Base-by-base conservation (phyloP, 1,140 invertebrate species). In the Sminthurides bifidus region DNA sequence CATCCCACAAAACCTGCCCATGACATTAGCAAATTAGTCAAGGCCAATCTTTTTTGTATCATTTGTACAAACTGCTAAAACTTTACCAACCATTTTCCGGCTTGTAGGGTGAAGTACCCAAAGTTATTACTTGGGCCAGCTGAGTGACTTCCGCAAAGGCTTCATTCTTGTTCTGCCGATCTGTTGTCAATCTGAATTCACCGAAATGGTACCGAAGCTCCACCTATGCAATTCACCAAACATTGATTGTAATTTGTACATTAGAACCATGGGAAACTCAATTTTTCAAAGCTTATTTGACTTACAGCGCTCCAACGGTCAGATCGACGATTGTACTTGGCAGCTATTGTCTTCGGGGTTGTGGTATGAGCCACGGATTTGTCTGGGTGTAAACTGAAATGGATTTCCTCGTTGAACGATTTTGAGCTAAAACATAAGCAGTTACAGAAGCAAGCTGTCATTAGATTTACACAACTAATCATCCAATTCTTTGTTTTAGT, bases 1-100 rank as follows among this genome's bases (percentile, higher is more conserved):
- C 91, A 95, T 10, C 91, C 91, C 33, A 92, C 83, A 48, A 92
- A 75, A 23, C 89, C 89, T 72, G 64, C 58, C 21, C 19, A 17
- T 50, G 48, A 19, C 12, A 52, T 21, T 3, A 41, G 23, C 2
- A 35, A 5, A 38, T 17, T 14, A 27, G 26, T 33, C 26, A 54
- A 45, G 19, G 3, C 23, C 14, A 23, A 30, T 44, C 15, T 31
- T 29, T 23, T n/a, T 44, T n/a, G 24, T 44, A 31, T 15, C 14
- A 40, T 33, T 48, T 21, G 8, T 31, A 21, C 21, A 54, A 30
- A 24, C 17, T 29, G 37, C 4, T 8, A 15, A 38, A 29, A 48
- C 31, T 52, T 21, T 21, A 31, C 35, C 49, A n/a, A 66, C 65
- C 65, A 23, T 43, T 37, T 12, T 60, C 54, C 2, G 60, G 63